Conservation (phyloP, 2,797 vertebrate species). For the Loris lydekkerianus region DNA sequence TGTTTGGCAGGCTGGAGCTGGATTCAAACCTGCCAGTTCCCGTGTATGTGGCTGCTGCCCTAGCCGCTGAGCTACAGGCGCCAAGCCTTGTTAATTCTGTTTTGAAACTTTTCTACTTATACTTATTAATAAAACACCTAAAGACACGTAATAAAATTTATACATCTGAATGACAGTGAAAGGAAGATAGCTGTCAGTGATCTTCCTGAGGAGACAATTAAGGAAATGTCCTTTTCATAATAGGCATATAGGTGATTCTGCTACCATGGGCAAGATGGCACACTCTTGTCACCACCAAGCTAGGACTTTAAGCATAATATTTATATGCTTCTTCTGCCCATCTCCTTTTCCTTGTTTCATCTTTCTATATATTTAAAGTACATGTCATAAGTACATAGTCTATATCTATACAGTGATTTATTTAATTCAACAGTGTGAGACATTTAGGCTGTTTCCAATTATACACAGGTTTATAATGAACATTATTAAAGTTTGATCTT, state of each 20-base stretch:
- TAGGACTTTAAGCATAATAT: slow-evolving; percentile 37
- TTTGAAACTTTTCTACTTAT: slow-evolving; percentile 38
- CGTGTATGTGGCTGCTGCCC: no score
- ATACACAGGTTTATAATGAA: slow-evolving; percentile 22
- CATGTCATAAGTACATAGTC: background rate
- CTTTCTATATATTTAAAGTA: background rate
- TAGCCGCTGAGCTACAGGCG: no score
- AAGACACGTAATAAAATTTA: slow-evolving; percentile 40
- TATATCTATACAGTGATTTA: background rate
- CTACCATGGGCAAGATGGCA: background rate
- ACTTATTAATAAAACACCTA: slow-evolving; percentile 32
- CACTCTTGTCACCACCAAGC: background rate
- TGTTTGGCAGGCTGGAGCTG: no score
- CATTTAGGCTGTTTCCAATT: slow-evolving; percentile 3
- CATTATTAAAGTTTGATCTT: slow-evolving; percentile 22
- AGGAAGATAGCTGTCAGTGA: background rate
- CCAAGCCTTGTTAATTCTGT: background rate
- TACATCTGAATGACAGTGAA: background rate
- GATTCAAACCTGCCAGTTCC: no score
- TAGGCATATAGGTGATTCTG: background rate
- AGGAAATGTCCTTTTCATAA: background rate
- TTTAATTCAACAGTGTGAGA: background rate
- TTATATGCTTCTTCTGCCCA: background rate
- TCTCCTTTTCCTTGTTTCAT: slow-evolving; percentile 39
- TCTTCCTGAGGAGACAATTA: background rate